Percentiles rank a stretch among this genome's conserved stretches.
Conservation (phyloP, 2,113 vertebrate genomes). For the Tupaia chinensis region DNA sequence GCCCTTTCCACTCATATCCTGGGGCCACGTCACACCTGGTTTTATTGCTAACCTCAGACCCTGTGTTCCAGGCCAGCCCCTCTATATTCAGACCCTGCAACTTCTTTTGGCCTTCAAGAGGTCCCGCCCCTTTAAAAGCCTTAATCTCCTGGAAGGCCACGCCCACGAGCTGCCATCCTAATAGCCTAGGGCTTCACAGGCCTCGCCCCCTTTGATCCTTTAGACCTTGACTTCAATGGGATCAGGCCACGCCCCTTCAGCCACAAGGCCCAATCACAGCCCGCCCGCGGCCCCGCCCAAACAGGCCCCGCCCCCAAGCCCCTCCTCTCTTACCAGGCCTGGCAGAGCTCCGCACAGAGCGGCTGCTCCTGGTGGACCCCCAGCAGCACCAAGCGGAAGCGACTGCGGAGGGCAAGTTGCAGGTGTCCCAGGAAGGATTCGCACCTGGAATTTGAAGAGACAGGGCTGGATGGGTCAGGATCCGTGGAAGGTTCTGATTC, state of each 20-base stretch:
- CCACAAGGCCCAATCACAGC: not conserved
- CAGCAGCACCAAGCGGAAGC: slow-evolving; percentile 85
- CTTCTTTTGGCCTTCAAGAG: not conserved
- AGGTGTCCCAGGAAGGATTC: slow-evolving; percentile 84
- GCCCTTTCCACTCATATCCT: not conserved
- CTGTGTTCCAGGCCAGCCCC: not conserved
- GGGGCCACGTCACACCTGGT: not conserved
- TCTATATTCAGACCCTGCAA: not conserved
- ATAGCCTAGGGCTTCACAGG: not conserved
- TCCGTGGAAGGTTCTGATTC: not conserved
- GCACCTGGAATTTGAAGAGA: slow-evolving; percentile 75
- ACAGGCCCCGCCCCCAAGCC: not conserved
- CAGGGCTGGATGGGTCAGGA: not conserved
- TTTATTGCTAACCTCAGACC: not conserved
- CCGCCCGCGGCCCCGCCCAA: not conserved
- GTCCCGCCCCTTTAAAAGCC: not conserved
- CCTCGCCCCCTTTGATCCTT: not conserved
- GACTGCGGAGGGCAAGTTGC: slow-evolving; percentile 88
- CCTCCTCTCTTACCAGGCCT: slow-evolving; percentile 87
- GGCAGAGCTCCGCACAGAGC: slow-evolving; percentile 92
- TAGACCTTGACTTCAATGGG: not conserved
- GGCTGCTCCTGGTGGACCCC: slow-evolving; percentile 82
- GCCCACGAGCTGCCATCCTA: not conserved
- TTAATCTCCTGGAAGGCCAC: not conserved
- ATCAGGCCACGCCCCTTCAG: not conserved